Conservation (phyloP, 1,140 invertebrate genomes). For the Sminthurinus signatus region DNA sequence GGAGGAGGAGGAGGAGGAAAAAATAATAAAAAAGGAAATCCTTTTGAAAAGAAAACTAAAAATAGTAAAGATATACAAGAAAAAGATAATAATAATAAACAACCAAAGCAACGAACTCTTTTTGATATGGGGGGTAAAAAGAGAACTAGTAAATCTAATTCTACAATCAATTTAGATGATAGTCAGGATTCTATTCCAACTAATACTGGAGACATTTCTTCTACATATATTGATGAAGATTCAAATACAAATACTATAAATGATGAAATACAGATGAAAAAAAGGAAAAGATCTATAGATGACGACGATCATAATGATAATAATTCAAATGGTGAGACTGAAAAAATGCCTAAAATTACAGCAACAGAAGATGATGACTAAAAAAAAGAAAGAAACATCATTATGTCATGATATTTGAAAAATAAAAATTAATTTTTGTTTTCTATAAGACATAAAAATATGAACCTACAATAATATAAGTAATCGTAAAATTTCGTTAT, state of each 20-base stretch:
- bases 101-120: conserved; percentile 22
- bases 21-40: not conserved
- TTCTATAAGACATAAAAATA: too few relatives aligned
- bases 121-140: conserved; percentile 23
- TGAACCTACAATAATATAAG: too few relatives aligned
- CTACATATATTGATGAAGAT: not conserved
- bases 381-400: too few relatives aligned
- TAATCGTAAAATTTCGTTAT: too few relatives aligned
- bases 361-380: too few relatives aligned
- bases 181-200: conserved; percentile 12
- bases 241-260: not conserved
- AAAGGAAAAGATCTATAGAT: not conserved
- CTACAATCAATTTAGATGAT: not conserved
- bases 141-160: not conserved
- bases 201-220: not conserved
- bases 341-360: too few relatives aligned
- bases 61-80: too few relatives aligned
- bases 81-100: too few relatives aligned
- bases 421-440: too few relatives aligned
- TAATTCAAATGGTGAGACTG: too few relatives aligned
- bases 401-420: too few relatives aligned
- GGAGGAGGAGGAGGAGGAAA: conserved; percentile 6
- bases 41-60: conserved; percentile 2
- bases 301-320: not conserved
- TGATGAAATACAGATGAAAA: not conserved